phyloP scores from a whole-genome alignment of 2,888 invertebrate genomes.

The Cheilosia grossa region DNA sequence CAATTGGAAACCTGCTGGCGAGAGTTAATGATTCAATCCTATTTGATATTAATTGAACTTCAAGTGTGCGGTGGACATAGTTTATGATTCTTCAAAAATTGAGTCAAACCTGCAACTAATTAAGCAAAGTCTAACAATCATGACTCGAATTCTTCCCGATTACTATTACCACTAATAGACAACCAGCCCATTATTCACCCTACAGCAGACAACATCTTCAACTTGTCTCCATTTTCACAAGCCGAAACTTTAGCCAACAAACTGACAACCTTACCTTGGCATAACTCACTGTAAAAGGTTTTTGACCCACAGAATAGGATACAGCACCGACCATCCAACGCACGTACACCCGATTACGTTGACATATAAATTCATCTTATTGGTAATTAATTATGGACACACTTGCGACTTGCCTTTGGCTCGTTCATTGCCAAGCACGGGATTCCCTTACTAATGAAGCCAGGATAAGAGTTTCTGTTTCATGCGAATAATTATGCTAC shows the following conservation, averaged over 20 bases:
- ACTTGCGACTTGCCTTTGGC: conserved; percentile 18
- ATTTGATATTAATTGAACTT: too few species aligned
- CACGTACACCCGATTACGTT: conserved; percentile 24
- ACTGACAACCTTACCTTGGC: conserved; percentile 9
- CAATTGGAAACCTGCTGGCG: too few species aligned
- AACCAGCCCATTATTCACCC: not conserved
- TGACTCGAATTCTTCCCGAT: too few species aligned
- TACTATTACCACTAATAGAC: too few species aligned
- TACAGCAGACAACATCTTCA: not conserved
- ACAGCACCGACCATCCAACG: not conserved
- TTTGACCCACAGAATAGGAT: not conserved
- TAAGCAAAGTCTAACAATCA: too few species aligned
- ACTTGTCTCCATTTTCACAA: not conserved
- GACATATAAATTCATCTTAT: conserved; percentile 54
- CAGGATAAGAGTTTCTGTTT: conserved; percentile 14
- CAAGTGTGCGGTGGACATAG: too few species aligned
- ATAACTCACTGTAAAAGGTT: conserved; percentile 1
- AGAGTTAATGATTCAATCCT: too few species aligned
- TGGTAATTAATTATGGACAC: conserved; percentile 62
- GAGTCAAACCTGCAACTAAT: too few species aligned
- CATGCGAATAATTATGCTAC: conserved; percentile 32
- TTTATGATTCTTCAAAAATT: too few species aligned
- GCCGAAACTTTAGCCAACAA: not conserved
- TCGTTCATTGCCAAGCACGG: not conserved
- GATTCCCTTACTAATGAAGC: conserved; percentile 45